A percentile compares a stretch with the other conserved stretches of the same genome.
Evolutionary conservation across 2,888 invertebrate genomes (phyloP).

Genomic region (Bugulina stolonifera): DNA sequence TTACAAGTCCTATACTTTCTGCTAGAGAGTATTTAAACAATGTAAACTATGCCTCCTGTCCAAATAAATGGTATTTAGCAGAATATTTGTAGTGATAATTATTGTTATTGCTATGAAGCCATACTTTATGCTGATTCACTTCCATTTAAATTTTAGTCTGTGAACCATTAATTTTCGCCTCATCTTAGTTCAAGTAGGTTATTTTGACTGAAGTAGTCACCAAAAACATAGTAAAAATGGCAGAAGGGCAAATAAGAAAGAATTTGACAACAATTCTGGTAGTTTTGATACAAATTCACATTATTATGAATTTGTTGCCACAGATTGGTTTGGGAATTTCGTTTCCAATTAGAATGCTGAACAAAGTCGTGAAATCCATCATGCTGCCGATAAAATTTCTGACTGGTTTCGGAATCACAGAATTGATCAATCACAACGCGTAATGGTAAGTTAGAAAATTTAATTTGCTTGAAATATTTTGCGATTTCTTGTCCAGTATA

Average conservation of each 20-base stretch:
- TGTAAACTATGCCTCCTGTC: too few relatives aligned
- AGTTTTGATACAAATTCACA: conserved; percentile 16
- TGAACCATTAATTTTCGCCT: too few relatives aligned
- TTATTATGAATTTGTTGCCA: not conserved
- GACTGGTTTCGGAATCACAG: not conserved
- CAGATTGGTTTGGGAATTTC: not conserved
- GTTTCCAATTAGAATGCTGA: not conserved
- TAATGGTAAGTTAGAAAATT: not conserved
- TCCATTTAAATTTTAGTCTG: too few relatives aligned
- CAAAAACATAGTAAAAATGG: not conserved
- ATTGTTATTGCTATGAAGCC: too few relatives aligned
- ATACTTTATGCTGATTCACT: too few relatives aligned
- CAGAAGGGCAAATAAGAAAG: not conserved
- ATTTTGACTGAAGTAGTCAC: not conserved
- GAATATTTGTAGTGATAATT: too few relatives aligned
- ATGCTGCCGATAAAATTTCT: not conserved
- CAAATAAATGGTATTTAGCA: too few relatives aligned
- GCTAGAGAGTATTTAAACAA: too few relatives aligned
- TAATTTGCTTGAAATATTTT: too few relatives aligned
- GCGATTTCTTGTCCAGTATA: not conserved
- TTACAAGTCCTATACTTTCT: too few relatives aligned
- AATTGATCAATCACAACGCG: not conserved
- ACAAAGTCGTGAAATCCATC: not conserved
- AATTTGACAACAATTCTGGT: not conserved
- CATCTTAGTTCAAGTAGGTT: too few relatives aligned